Base-by-base conservation (phyloP, 2,888 invertebrate species). In the Mythimna pallens region DNA sequence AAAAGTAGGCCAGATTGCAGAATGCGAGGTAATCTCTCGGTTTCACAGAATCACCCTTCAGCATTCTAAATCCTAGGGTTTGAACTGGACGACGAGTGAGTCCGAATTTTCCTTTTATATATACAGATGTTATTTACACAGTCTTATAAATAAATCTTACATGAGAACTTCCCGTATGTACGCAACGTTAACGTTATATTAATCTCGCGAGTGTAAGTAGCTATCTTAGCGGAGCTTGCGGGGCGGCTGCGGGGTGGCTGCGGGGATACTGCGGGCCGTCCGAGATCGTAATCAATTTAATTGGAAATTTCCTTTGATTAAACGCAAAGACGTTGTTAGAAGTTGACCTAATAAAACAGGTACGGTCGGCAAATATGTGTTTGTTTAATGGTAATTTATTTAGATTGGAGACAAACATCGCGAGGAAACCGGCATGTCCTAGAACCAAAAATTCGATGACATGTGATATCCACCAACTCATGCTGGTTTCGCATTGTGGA, bases 231-330 rank as follows among this genome's bases (percentile, higher is more conserved):
- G 70, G 65, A 61, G 70, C 55, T 70, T 66, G 73, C 74, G 79
- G 70, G 59, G 73, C 47, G 65, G 55, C 43, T 68, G 81, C 82
- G 87, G 83, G 76, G 82, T 68, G 73, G 65, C 47, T 80, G 81
- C 78, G 76, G 82, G 81, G 82, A 73, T 80, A 79, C 79, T 80
- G 85, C 78, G 85, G 86, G 73, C 76, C 85, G 85, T 82, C 86
- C 84, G 82, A 88, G 96, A 96, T 96, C 93, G 94, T 94, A 94
- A 96, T 96, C 96, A 94, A 95, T 96, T 96, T 96, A 96, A 96
- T 96, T 96, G 96, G 96, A 96, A 95, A 96, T 96, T 95, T 96
- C 96, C 96, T 96, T 96, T 96, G 96, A 96, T 96, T 96, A 96
- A 95, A 96, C 95, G 95, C 96, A 95, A 96, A 96, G 96, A 95